Evolutionary conservation across 2,797 vertebrate species (phyloP), one percentile per base, ranked within the genome.

Genomic region (Artibeus lituratus): DNA sequence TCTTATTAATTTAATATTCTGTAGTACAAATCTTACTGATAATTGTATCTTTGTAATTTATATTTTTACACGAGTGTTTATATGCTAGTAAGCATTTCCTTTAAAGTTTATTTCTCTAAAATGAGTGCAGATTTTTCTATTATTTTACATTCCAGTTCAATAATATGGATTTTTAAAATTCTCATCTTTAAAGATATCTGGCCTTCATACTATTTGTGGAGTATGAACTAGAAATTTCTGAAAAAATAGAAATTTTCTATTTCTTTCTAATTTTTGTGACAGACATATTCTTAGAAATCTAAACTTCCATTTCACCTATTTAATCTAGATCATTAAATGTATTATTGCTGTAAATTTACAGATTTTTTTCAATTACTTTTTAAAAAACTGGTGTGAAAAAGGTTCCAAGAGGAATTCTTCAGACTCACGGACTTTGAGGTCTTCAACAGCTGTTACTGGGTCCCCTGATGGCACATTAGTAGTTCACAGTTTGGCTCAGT

Each of bases 1-100:
- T 35, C 37, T 90, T 67, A 62, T 84, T 84, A 74, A 87, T 80
- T 96, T 87, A 69, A 70, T 65, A n/a, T 51, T 86, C 35, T 89
- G 10, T 37, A 15, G 37, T 37, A 35, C 9, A 67, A 47, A 81
- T 59, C 39, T 26, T 88, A 72, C 59, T 26, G 12, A 89, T 77
- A n/a, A 6, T 32, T 62, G 4, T 49, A 89, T 65, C 3, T 82
- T 2, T 88, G 22, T 88, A 24, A 62, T 93, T 84, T 65, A 62
- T 78, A 32, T 90, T 62, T 94, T 55, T 39, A 44, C 35, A 22
- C 65, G 62, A 82, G 29, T 62, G 3, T 62, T 92, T 92, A 5
- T 67, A 1, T 90, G 14, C 8, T 80, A 16, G 57, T 55, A 57
- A 44, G 18, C 2, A 80, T 70, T 86, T 21, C 37, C 4, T 76